Evolutionary conservation across 2,113 vertebrate genomes (phyloP).

Genomic region (Chionodraco myersi): DNA sequence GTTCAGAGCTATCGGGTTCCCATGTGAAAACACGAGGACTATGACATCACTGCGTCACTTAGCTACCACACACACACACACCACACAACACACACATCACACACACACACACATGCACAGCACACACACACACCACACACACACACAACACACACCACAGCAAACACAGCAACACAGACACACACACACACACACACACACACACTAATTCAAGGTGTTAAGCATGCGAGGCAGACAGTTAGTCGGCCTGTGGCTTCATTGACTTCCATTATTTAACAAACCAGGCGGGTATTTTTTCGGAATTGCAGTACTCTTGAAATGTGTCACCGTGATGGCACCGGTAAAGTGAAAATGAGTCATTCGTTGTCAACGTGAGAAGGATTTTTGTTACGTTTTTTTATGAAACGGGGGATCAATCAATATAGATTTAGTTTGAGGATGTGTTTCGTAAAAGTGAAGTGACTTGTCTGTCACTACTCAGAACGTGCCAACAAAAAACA

Average conservation of each 20-base stretch:
- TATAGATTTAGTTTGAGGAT: neutral
- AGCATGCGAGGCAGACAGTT: constrained; percentile 37
- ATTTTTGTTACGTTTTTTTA: neutral
- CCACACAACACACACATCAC: no score
- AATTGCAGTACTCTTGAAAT: neutral
- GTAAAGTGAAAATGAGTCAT: neutral
- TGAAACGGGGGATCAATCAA: neutral
- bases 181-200: constrained; percentile 37
- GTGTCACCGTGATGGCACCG: constrained; percentile 18
- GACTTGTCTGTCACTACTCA: neutral
- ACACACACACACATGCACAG: no score
- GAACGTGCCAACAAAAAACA: no score
- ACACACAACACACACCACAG: neutral
- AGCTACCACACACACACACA: neutral
- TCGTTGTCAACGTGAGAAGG: neutral
- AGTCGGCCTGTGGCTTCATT: constrained; percentile 9
- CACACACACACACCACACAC: no score
- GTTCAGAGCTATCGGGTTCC: constrained; percentile 76
- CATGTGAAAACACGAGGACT: constrained; percentile 76
- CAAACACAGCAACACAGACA: no score
- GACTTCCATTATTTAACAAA: constrained; percentile 31
- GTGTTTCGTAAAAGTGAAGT: neutral
- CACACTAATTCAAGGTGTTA: constrained; percentile 48
- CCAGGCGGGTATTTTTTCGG: constrained; percentile 1
- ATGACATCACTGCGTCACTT: constrained; percentile 79